phyloP scores from a whole-genome alignment of 2,113 vertebrate species.

The Nycticebus coucang region DNA sequence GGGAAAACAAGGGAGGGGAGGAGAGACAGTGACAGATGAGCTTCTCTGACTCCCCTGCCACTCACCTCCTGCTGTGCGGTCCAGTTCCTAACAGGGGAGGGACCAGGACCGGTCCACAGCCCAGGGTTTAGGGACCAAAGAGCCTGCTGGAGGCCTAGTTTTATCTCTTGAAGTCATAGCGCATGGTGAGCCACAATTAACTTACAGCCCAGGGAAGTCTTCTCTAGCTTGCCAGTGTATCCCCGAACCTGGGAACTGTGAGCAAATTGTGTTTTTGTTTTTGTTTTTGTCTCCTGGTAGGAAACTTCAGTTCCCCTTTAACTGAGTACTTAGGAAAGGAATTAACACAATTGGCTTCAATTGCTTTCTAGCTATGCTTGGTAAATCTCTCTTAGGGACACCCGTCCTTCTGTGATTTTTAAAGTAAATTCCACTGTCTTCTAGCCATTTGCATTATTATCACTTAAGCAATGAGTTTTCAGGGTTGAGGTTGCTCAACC shows the following conservation, averaged over 20 bases:
- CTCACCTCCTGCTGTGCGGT: no score
- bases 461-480: neutral
- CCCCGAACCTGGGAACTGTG: neutral
- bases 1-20: no score
- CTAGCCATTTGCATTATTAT: no score
- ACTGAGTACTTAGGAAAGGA: neutral
- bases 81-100: no score
- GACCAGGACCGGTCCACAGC: no score
- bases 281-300: neutral
- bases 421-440: neutral
- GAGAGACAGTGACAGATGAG: no score
- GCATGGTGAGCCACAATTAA: neutral
- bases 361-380: neutral
- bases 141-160: no score
- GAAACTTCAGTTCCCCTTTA: neutral
- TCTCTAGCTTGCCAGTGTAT: neutral
- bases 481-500: neutral
- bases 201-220: neutral
- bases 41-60: no score
- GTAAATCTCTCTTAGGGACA: neutral
- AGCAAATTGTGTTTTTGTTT: neutral
- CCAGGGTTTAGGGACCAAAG: no score
- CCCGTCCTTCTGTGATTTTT: neutral
- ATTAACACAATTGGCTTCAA: neutral
- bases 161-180: neutral